Evolutionary conservation across 2,888 invertebrate genomes (phyloP).

Genomic region (Chrysolina americana): DNA sequence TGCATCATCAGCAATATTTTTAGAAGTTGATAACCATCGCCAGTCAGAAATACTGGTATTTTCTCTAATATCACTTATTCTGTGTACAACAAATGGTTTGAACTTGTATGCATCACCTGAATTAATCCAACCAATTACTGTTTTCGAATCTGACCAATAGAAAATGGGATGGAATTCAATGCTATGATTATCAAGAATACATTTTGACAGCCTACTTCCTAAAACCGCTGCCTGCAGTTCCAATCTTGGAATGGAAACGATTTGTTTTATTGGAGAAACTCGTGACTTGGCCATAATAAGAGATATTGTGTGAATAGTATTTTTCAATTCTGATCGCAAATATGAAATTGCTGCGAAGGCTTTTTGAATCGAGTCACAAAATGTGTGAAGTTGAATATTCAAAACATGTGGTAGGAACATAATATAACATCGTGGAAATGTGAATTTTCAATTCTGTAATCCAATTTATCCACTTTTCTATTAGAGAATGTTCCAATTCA

Average conservation of each 20-base stretch:
- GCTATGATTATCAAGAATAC: not conserved
- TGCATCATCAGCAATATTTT: too few relatives aligned
- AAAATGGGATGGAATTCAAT: not conserved
- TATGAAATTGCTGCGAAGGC: too few relatives aligned
- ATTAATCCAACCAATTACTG: not conserved
- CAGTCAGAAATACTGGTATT: too few relatives aligned
- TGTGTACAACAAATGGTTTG: slow-evolving; percentile 1
- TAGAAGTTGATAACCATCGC: too few relatives aligned
- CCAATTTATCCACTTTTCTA: too few relatives aligned
- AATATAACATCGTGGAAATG: too few relatives aligned
- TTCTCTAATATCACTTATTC: slow-evolving; percentile 11
- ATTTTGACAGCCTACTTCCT: not conserved
- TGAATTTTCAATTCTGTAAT: too few relatives aligned
- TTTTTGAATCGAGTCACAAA: too few relatives aligned
- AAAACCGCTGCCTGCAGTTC: slow-evolving; percentile 2
- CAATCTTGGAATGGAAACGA: not conserved
- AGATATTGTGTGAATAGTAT: not conserved
- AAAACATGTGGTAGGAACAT: too few relatives aligned
- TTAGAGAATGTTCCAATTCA: not conserved
- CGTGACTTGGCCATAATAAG: not conserved
- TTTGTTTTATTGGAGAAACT: too few relatives aligned
- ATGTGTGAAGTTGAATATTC: too few relatives aligned
- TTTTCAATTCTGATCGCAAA: too few relatives aligned
- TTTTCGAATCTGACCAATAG: not conserved
- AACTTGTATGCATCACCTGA: not conserved